Evolutionary conservation across 2,797 vertebrate species (phyloP).

Genomic region (Sebastolobus alascanus): DNA sequence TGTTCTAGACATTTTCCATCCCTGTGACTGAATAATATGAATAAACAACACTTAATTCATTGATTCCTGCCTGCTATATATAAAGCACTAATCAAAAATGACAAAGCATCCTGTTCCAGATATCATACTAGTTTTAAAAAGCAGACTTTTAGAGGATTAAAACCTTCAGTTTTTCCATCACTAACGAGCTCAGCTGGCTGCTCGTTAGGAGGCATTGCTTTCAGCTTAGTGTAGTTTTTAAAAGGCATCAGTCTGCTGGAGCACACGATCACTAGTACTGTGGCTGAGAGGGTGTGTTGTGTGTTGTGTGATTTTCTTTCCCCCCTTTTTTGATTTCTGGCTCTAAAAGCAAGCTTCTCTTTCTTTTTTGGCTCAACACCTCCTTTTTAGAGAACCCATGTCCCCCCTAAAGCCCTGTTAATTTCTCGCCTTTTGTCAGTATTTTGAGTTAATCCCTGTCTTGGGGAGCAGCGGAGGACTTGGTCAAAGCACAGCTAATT

Average conservation of each 20-base stretch:
- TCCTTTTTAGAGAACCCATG: background rate
- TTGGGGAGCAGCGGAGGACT: slow-evolving; percentile 11
- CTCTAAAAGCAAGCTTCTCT: background rate
- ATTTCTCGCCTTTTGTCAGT: slow-evolving; percentile 5
- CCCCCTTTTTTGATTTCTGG: background rate
- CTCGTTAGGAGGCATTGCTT: slow-evolving; percentile 20
- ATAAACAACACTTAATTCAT: background rate
- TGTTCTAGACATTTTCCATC: background rate
- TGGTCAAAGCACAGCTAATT: slow-evolving; percentile 39
- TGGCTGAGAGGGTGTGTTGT: background rate
- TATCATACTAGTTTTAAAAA: slow-evolving; percentile 6
- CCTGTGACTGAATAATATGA: background rate
- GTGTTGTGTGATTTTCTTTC: background rate
- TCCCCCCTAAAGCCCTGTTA: slow-evolving; percentile 3
- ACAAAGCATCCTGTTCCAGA: background rate
- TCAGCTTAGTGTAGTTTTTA: slow-evolving; percentile 39
- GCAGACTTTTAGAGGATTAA: background rate
- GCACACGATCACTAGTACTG: background rate
- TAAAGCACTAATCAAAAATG: background rate
- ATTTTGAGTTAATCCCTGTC: slow-evolving; percentile 34
- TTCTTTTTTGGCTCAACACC: slow-evolving; percentile 11
- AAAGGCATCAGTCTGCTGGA: slow-evolving; percentile 25
- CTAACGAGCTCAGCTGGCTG: slow-evolving; percentile 38
- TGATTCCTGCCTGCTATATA: background rate
- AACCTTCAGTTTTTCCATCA: background rate